Percentiles rank a stretch among this genome's conserved stretches.
Evolutionary conservation across 1,140 invertebrate species (phyloP).

Genomic region (Ostrea denselamellosa): DNA sequence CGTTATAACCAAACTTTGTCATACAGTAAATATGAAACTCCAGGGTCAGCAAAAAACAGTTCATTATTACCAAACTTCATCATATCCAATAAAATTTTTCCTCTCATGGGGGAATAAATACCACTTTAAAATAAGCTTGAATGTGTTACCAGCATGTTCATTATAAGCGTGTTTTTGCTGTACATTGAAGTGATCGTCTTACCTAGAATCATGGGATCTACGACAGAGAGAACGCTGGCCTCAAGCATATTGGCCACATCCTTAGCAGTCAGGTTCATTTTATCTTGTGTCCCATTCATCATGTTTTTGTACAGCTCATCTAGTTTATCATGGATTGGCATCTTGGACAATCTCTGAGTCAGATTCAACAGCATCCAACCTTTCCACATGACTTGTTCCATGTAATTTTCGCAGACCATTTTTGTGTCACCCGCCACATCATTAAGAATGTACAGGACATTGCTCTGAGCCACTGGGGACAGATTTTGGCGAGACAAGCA

Average conservation of each 20-base stretch:
- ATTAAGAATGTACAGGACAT: neutral
- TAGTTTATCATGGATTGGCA: neutral
- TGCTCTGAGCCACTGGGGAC: slow-evolving; percentile 6
- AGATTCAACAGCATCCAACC: slow-evolving; percentile 3
- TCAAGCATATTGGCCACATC: slow-evolving; percentile 9
- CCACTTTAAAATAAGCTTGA: no score
- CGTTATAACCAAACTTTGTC: no score
- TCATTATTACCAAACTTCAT: no score
- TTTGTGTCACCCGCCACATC: neutral
- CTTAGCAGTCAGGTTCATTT: neutral
- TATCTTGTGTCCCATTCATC: neutral
- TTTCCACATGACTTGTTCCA: neutral
- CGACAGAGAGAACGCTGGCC: neutral
- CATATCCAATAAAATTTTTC: no score
- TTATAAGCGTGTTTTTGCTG: no score
- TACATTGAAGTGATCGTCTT: neutral
- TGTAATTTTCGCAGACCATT: neutral
- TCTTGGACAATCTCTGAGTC: neutral
- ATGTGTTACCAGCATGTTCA: no score
- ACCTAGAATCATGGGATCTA: neutral
- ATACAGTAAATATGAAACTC: no score
- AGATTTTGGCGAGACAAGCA: neutral
- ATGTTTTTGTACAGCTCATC: slow-evolving; percentile 20
- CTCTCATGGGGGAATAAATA: no score
- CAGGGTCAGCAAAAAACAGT: no score